Conservation (phyloP, 2,797 vertebrate genomes). For the Sparidentex hasta region DNA sequence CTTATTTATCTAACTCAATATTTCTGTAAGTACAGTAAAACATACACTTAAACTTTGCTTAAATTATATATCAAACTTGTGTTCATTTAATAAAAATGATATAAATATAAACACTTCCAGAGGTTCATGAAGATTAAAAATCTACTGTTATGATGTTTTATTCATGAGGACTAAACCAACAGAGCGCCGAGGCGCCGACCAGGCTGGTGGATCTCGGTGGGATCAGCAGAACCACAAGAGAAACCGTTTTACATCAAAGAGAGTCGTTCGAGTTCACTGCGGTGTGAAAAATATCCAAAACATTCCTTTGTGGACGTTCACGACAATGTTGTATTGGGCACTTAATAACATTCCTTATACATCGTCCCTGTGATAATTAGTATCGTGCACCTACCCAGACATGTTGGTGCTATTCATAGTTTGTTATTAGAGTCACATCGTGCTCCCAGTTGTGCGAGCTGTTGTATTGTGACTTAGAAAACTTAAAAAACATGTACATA, state of each 20-base stretch:
- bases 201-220: background rate
- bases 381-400: background rate
- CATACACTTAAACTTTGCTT: too few relatives aligned
- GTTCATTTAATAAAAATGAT: too few relatives aligned
- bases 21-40: background rate
- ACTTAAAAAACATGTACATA: background rate
- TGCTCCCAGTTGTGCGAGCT: background rate
- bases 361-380: conserved; percentile 4
- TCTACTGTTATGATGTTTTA: too few relatives aligned
- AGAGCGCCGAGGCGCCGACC: background rate
- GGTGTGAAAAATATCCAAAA: conserved; percentile 6
- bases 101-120: too few relatives aligned
- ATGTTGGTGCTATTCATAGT: background rate
- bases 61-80: too few relatives aligned
- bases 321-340: background rate
- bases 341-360: background rate
- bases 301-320: background rate
- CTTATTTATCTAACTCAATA: background rate
- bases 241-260: background rate
- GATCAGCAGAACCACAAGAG: background rate
- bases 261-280: background rate
- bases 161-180: too few relatives aligned
- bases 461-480: background rate
- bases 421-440: background rate
- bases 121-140: background rate